Conservation (phyloP, 1,140 invertebrate species). For the Pachypsylla venusta region DNA sequence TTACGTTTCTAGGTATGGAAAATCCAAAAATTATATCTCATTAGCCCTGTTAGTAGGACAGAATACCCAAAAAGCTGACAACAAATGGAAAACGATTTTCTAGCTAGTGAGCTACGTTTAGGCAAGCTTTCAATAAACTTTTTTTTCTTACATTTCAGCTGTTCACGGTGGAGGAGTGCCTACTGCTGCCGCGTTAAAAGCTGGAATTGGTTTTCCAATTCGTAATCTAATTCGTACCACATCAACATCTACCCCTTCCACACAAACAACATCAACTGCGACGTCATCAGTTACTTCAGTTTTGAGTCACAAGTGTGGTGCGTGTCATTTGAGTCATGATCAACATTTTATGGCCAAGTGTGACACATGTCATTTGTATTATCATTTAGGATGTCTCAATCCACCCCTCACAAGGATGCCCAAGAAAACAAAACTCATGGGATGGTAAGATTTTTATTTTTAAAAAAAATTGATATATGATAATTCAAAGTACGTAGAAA, state of each 20-base stretch:
- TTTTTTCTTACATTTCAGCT: not conserved
- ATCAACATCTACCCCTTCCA: not conserved
- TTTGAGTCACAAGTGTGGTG: constrained; percentile 52
- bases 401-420: constrained; percentile 83
- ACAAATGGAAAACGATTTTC: no score
- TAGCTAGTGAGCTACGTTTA: no score
- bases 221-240: not conserved
- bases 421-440: constrained; percentile 83
- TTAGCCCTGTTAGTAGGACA: no score
- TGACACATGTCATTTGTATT: constrained; percentile 82
- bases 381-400: constrained; percentile 84
- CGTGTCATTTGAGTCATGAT: constrained; percentile 64
- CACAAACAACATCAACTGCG: not conserved
- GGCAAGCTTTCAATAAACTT: not conserved
- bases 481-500: no score
- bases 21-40: no score
- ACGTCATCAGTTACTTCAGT: not conserved
- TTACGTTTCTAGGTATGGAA: no score
- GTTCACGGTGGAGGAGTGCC: constrained; percentile 35
- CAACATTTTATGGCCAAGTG: constrained; percentile 83
- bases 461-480: no score
- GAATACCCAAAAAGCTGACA: no score
- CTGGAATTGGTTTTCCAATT: constrained; percentile 63
- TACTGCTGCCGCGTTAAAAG: constrained; percentile 61
- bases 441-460: constrained; percentile 76